Evolutionary conservation across 2,797 vertebrate species (phyloP).

Genomic region (Crocodylus rhombifer): DNA sequence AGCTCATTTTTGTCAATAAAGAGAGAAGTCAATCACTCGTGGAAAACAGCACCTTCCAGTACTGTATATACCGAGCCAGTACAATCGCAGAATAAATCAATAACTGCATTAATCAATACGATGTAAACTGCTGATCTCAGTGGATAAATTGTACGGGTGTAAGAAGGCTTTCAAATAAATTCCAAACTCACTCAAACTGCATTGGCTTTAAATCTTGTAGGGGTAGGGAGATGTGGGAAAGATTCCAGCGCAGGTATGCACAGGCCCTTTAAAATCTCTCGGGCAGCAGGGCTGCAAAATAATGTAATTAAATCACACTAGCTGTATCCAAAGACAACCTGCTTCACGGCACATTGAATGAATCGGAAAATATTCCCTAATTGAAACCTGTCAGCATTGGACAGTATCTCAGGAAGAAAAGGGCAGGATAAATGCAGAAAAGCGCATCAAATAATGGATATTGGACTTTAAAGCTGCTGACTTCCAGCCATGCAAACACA

Average conservation of each 20-base stretch:
- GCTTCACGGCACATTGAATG: background rate
- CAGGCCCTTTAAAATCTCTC: conserved; percentile 32
- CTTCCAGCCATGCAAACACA: too few species aligned
- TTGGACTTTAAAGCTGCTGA: background rate
- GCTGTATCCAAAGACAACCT: background rate
- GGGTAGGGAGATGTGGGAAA: background rate
- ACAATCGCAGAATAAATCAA: conserved; percentile 66
- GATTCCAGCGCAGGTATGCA: conserved; percentile 3
- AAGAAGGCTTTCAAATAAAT: conserved; percentile 69
- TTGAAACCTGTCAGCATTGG: background rate
- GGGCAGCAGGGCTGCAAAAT: background rate
- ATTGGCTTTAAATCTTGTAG: conserved; percentile 54
- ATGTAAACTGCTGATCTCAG: conserved; percentile 75
- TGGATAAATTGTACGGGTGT: conserved; percentile 65
- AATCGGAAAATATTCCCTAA: background rate
- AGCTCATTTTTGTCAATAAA: conserved; percentile 79
- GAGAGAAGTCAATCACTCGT: conserved; percentile 75
- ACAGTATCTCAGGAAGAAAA: background rate
- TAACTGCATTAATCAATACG: conserved; percentile 72
- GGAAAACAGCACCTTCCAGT: conserved; percentile 54
- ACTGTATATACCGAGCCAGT: conserved; percentile 31
- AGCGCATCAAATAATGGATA: background rate
- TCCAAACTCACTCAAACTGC: conserved; percentile 56
- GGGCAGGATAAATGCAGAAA: accelerated
- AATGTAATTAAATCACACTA: conserved; percentile 20